Percentiles rank a stretch among this genome's conserved stretches.
phyloP scores from a whole-genome alignment of 2,113 vertebrate genomes.

The Hippocampus abdominalis region DNA sequence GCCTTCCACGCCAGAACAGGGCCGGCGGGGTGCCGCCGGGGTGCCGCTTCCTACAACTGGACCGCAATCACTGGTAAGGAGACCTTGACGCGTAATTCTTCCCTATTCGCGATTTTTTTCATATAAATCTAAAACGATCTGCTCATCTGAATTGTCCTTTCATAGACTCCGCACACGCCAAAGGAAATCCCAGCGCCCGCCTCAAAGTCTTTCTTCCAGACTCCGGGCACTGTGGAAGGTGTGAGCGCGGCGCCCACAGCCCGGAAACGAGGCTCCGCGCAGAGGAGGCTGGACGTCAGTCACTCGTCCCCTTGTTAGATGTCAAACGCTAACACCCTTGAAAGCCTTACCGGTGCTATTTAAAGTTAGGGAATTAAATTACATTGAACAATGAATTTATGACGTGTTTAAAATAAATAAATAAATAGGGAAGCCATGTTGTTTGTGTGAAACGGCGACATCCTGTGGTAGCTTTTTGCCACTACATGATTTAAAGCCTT shows the following conservation, averaged over 20 bases:
- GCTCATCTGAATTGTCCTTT: neutral
- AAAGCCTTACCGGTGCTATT: neutral
- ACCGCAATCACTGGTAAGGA: conserved; percentile 48
- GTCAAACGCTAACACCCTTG: neutral
- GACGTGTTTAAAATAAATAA: neutral
- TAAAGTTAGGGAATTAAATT: neutral
- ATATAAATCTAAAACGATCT: neutral
- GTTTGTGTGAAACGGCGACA: conserved; percentile 34
- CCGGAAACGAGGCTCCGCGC: conserved; percentile 77
- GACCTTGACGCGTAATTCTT: neutral
- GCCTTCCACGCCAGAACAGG: conserved; percentile 61
- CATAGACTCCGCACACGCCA: conserved; percentile 78
- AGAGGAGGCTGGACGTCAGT: conserved; percentile 85
- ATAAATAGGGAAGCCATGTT: conserved; percentile 22
- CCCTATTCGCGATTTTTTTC: no score
- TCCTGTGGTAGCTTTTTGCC: conserved; percentile 41
- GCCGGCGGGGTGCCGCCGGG: conserved; percentile 15
- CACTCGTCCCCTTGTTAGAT: conserved; percentile 61
- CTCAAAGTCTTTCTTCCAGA: conserved; percentile 86
- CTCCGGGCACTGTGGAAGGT: conserved; percentile 72
- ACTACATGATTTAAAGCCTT: conserved; percentile 23
- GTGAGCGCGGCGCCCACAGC: conserved; percentile 36
- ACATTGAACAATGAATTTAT: neutral
- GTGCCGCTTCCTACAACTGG: conserved; percentile 36
- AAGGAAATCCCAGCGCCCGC: conserved; percentile 68